phyloP scores from a whole-genome alignment of 2,888 invertebrate genomes.

The Drosophila flavopinicola region DNA sequence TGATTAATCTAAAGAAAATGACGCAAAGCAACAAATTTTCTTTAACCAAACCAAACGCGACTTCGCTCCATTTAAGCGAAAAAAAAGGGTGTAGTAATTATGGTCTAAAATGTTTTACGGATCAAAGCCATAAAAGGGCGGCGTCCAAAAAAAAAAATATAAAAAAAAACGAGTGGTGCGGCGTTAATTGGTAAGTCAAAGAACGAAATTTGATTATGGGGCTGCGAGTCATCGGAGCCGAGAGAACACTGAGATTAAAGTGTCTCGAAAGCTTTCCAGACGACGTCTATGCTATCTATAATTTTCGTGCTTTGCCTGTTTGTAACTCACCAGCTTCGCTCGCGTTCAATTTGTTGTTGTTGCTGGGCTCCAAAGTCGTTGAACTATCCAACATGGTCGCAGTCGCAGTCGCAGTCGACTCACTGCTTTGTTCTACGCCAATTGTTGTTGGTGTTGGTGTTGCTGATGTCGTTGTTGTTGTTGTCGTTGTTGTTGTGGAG shows the following conservation, averaged over 20 bases:
- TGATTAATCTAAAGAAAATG: conserved; percentile 68
- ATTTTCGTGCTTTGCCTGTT: conserved; percentile 58
- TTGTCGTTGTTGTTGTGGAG: conserved; percentile 20
- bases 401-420: conserved; percentile 38
- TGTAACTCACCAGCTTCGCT: conserved; percentile 72
- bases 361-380: conserved; percentile 58
- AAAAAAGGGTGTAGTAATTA: conserved; percentile 65
- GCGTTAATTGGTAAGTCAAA: conserved; percentile 72
- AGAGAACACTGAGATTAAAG: conserved; percentile 59
- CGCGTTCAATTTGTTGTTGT: conserved; percentile 64
- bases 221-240: conserved; percentile 19
- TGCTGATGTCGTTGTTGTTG: conserved; percentile 16
- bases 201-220: conserved; percentile 66
- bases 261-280: conserved; percentile 62
- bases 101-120: conserved; percentile 51
- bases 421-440: conserved; percentile 71
- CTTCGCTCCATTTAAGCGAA: conserved; percentile 72
- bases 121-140: conserved; percentile 64
- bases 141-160: too few species aligned
- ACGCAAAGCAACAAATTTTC: conserved; percentile 42
- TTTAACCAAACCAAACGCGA: conserved; percentile 30
- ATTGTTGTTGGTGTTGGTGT: conserved; percentile 46
- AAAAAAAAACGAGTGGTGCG: conserved; percentile 21
- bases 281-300: conserved; percentile 61
- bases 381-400: conserved; percentile 63